A percentile compares a stretch with the other conserved stretches of the same genome.
Conservation (phyloP, 2,113 vertebrate genomes). For the Zeus faber region DNA sequence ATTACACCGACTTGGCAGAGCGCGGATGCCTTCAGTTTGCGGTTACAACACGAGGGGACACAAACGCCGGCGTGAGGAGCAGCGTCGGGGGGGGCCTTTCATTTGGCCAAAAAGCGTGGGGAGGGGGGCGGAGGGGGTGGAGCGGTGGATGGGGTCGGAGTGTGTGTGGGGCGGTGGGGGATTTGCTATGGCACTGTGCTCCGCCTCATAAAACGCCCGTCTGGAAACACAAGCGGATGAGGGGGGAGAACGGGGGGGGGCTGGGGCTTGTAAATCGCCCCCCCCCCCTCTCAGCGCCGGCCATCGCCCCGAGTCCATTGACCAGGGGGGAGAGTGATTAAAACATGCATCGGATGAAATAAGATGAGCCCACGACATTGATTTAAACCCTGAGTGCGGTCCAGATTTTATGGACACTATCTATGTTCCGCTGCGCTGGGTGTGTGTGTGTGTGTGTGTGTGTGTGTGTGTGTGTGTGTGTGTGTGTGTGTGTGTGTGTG, state of each 20-base stretch:
- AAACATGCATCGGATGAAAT: slow-evolving; percentile 94
- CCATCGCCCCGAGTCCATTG: slow-evolving; percentile 88
- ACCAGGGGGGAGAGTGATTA: slow-evolving; percentile 87
- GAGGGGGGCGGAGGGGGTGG: too few species aligned
- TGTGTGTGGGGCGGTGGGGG: too few species aligned
- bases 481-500: slow-evolving; percentile 8
- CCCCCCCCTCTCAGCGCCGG: too few species aligned
- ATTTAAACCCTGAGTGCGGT: slow-evolving; percentile 80
- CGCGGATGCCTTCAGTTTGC: slow-evolving; percentile 39
- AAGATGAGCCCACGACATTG: slow-evolving; percentile 86
- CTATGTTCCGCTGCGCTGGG: slow-evolving; percentile 23
- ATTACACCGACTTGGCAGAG: slow-evolving; percentile 62
- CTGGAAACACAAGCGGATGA: slow-evolving; percentile 87
- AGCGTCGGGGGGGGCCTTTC: slow-evolving; percentile 49
- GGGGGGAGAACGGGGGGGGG: slow-evolving; percentile 74
- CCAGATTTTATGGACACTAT: slow-evolving; percentile 43
- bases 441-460: slow-evolving; percentile 16
- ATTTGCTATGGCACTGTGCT: slow-evolving; percentile 81
- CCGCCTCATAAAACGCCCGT: slow-evolving; percentile 85
- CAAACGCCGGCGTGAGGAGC: slow-evolving; percentile 57
- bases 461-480: slow-evolving; percentile 5
- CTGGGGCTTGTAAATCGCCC: slow-evolving; percentile 85
- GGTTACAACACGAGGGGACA: slow-evolving; percentile 39
- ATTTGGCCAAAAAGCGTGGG: slow-evolving; percentile 62
- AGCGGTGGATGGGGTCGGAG: too few species aligned